Evolutionary conservation across 2,113 vertebrate species (phyloP).

Genomic region (Amphiprion ocellaris): DNA sequence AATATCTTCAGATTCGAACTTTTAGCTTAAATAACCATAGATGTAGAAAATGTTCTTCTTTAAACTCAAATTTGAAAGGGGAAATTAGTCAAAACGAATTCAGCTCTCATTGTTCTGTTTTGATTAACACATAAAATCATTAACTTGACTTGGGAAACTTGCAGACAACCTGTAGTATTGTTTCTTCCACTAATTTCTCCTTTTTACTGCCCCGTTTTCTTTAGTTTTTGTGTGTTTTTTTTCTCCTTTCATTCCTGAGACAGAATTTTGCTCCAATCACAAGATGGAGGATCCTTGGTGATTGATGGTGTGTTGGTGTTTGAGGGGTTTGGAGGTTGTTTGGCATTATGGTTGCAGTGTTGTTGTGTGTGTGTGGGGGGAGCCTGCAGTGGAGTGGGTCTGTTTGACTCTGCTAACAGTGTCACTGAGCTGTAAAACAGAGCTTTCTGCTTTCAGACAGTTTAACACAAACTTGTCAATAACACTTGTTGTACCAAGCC

Average conservation of each 20-base stretch:
- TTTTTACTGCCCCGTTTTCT: background rate
- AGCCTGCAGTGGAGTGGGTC: conserved; percentile 44
- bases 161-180: conserved; percentile 51
- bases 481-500: conserved; percentile 5
- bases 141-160: conserved; percentile 8
- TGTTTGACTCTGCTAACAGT: conserved; percentile 34
- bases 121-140: background rate
- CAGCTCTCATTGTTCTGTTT: background rate
- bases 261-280: conserved; percentile 45
- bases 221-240: conserved; percentile 23
- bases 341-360: conserved; percentile 54
- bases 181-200: background rate
- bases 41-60: background rate
- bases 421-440: conserved; percentile 11
- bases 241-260: conserved; percentile 18
- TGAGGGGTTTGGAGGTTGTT: conserved; percentile 7
- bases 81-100: too few relatives aligned
- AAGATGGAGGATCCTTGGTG: conserved; percentile 46
- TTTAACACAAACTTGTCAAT: conserved; percentile 43
- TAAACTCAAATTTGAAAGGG: background rate
- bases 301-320: conserved; percentile 51
- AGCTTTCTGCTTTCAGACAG: conserved; percentile 22
- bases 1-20: background rate
- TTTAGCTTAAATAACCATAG: background rate
- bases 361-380: background rate